Conservation (phyloP, 64 coral and sea anemone genomes). For the Montipora cactus region DNA sequence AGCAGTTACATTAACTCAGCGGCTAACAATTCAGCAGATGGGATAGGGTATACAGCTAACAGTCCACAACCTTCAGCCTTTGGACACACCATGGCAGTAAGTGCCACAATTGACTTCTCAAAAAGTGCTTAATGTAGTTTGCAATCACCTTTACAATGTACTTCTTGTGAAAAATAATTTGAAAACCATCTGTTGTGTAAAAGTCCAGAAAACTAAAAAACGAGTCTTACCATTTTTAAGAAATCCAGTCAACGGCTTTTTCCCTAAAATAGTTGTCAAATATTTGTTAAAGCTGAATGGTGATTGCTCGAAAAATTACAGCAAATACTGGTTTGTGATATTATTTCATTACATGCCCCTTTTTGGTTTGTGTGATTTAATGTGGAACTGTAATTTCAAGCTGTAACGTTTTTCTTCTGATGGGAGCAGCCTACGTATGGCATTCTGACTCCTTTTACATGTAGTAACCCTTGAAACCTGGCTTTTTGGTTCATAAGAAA, state of each 20-base stretch:
- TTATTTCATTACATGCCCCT: neutral
- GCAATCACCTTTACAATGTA: too few relatives aligned
- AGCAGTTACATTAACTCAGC: constrained; percentile 53
- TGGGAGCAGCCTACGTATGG: too few relatives aligned
- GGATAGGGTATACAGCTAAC: constrained; percentile 63
- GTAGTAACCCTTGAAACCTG: too few relatives aligned
- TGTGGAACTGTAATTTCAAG: too few relatives aligned
- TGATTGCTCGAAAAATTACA: neutral
- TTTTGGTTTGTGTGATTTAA: neutral
- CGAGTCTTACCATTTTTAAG: too few relatives aligned
- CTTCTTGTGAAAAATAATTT: too few relatives aligned
- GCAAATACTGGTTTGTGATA: neutral
- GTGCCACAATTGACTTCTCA: neutral
- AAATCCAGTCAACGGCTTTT: neutral
- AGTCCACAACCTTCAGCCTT: constrained; percentile 68
- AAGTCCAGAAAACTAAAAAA: neutral
- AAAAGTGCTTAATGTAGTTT: too few relatives aligned
- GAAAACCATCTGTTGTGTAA: too few relatives aligned
- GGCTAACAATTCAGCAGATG: constrained; percentile 57
- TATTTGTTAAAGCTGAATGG: neutral
- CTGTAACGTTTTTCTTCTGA: too few relatives aligned
- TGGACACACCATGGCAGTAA: constrained; percentile 53
- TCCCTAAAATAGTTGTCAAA: neutral
- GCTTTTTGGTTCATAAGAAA: too few relatives aligned
- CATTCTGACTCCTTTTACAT: too few relatives aligned